Evolutionary conservation across 2,113 vertebrate genomes (phyloP).

Genomic region (Platysternon megacephalum): DNA sequence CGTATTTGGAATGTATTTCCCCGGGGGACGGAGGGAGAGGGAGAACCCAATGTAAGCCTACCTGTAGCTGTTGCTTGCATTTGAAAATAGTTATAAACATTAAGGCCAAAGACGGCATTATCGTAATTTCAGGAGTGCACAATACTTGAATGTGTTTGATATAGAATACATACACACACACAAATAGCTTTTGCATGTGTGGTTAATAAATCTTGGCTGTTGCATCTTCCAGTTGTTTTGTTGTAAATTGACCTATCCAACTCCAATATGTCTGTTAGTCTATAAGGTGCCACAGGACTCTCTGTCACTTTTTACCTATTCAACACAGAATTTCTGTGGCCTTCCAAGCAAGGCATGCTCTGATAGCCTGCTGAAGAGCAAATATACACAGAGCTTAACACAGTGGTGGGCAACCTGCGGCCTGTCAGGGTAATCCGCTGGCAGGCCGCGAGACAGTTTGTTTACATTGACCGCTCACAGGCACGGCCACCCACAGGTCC

Average conservation of each 20-base stretch:
- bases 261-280: too few species aligned
- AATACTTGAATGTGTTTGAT: neutral
- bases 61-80: neutral
- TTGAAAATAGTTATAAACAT: neutral
- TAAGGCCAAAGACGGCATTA: neutral
- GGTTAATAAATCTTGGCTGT: neutral
- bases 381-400: neutral
- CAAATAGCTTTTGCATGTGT: neutral
- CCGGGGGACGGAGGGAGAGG: accelerated
- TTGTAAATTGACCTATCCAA: neutral
- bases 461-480: too few species aligned
- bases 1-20: neutral
- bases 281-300: too few species aligned
- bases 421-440: too few species aligned
- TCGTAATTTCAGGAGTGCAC: neutral
- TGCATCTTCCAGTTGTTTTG: neutral
- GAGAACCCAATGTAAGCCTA: neutral
- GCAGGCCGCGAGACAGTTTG: too few species aligned
- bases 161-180: neutral
- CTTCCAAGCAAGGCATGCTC: neutral
- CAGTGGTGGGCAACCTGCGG: too few species aligned
- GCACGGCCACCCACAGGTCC: too few species aligned
- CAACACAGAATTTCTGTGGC: neutral
- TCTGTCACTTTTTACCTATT: neutral
- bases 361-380: neutral